Conservation (phyloP, 2,113 vertebrate species). For the Ovis aries region DNA sequence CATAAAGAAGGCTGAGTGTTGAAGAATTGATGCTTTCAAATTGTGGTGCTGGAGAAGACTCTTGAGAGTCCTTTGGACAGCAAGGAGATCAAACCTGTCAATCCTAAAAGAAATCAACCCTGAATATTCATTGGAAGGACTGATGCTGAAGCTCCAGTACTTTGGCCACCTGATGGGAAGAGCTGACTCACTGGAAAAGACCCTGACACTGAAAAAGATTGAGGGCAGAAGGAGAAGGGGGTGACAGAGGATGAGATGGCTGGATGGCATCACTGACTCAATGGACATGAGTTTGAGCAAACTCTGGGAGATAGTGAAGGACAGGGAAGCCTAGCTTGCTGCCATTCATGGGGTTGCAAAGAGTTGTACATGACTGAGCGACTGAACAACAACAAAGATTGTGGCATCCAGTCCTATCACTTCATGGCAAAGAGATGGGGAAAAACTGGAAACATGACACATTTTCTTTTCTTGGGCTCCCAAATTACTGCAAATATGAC, state of each 20-base stretch:
- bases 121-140: not conserved
- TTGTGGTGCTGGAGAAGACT: not conserved
- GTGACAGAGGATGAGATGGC: not conserved
- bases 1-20: not conserved
- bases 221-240: not conserved
- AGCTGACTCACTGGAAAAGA: not conserved
- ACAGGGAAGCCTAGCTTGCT: not conserved
- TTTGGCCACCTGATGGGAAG: not conserved
- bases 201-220: not conserved
- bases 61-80: not conserved
- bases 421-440: not conserved
- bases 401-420: not conserved
- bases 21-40: not conserved
- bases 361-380: not conserved
- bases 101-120: not conserved
- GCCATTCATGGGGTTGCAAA: not conserved
- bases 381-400: not conserved
- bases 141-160: not conserved
- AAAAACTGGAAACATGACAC: not conserved
- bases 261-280: not conserved
- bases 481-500: not conserved
- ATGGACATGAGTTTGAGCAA: not conserved
- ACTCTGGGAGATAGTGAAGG: not conserved
- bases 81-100: not conserved
- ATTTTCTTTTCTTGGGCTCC: not conserved